Conservation (phyloP, 2,797 vertebrate genomes). For the Varecia variegata region DNA sequence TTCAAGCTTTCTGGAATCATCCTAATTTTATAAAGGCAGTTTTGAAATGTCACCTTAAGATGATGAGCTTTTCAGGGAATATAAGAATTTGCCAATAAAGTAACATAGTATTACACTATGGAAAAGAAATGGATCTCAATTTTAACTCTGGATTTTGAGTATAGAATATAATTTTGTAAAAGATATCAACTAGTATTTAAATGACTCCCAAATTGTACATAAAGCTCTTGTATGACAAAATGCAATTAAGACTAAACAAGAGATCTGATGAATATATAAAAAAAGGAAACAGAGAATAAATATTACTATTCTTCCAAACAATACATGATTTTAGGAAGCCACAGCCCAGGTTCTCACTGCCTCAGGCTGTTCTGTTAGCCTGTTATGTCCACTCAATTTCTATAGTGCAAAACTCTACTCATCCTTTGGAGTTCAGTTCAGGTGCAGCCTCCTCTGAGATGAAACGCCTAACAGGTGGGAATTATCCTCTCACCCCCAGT, state of each 20-base stretch:
- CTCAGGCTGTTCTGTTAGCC: neutral
- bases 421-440: neutral
- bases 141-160: neutral
- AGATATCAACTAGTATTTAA: neutral
- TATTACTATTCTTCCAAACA: neutral
- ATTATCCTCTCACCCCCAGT: neutral
- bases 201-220: neutral
- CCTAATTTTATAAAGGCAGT: constrained; percentile 52
- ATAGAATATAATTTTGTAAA: constrained; percentile 6
- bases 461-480: neutral
- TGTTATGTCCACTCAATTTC: neutral
- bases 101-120: neutral
- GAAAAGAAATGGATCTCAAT: neutral
- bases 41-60: constrained; percentile 49
- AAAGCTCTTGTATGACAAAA: neutral
- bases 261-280: neutral
- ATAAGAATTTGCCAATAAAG: constrained; percentile 55
- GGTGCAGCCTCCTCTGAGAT: neutral
- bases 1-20: constrained; percentile 51
- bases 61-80: constrained; percentile 34
- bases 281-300: neutral
- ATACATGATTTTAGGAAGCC: neutral
- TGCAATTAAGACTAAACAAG: neutral
- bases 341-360: neutral
- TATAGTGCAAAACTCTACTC: neutral